A percentile compares a stretch with the other conserved stretches of the same genome.
Evolutionary conservation across 2,113 vertebrate species (phyloP).

Genomic region (Xiphias gladius): DNA sequence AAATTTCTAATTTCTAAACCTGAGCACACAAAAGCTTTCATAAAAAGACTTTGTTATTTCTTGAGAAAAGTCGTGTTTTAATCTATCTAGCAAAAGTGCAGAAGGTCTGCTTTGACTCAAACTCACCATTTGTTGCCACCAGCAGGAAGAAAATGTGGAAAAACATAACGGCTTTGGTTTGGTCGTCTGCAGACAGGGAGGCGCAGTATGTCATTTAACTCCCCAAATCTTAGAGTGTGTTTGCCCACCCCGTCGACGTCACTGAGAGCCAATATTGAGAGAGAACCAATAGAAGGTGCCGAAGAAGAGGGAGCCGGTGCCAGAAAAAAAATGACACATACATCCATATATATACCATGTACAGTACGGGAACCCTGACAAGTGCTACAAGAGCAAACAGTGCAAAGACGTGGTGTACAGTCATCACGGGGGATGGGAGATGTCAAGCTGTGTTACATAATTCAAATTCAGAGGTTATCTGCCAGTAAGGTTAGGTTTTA

Average conservation of each 20-base stretch:
- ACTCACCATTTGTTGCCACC: conserved; percentile 3
- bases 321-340: no score
- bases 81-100: no score
- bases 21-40: no score
- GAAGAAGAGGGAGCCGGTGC: neutral
- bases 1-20: no score
- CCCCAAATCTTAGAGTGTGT: conserved; percentile 3
- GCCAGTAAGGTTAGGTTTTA: no score
- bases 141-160: conserved; percentile 17
- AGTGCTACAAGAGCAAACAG: neutral
- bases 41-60: no score
- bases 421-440: neutral
- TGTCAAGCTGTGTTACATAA: neutral
- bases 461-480: no score
- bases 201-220: no score
- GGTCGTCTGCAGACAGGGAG: neutral
- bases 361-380: no score
- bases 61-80: no score
- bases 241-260: neutral
- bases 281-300: neutral
- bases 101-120: neutral
- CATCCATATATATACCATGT: no score
- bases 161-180: neutral
- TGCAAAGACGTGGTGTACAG: neutral
- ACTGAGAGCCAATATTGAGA: neutral